Conservation (phyloP, 2,888 invertebrate genomes). For the Mythimna pallens region DNA sequence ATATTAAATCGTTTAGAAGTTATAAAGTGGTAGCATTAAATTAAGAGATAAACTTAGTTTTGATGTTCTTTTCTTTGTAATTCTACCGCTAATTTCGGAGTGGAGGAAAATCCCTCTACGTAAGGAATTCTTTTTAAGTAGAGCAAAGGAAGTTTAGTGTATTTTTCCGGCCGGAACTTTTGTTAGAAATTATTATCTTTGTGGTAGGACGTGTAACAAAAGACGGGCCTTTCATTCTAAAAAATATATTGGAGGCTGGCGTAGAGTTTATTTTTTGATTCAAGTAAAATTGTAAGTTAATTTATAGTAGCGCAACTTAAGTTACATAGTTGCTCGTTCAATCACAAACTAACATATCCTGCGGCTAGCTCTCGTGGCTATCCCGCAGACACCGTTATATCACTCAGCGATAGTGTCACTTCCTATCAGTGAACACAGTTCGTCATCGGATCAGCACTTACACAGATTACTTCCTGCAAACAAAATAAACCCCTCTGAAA, state of each 20-base stretch:
- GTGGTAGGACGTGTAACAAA: constrained; percentile 2
- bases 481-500: neutral
- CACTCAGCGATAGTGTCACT: neutral
- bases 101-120: neutral
- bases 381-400: neutral
- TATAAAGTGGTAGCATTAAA: constrained; percentile 32
- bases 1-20: constrained; percentile 19
- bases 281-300: neutral
- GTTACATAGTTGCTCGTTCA: neutral
- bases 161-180: constrained; percentile 14
- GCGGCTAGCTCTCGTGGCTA: neutral
- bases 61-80: constrained; percentile 34
- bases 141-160: constrained; percentile 23
- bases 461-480: neutral
- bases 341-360: neutral
- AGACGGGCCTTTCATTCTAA: neutral
- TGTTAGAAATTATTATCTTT: constrained; percentile 14
- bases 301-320: neutral
- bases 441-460: neutral
- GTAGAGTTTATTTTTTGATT: neutral
- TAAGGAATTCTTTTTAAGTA: constrained; percentile 12
- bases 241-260: neutral
- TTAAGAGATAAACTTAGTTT: constrained; percentile 20
- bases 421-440: neutral
- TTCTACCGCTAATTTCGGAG: constrained; percentile 2